These are phyloP conservation scores for Cloeon dipterum DNA, from an alignment of 2,888 invertebrate genomes.

Conservation along the genomic window DNA sequence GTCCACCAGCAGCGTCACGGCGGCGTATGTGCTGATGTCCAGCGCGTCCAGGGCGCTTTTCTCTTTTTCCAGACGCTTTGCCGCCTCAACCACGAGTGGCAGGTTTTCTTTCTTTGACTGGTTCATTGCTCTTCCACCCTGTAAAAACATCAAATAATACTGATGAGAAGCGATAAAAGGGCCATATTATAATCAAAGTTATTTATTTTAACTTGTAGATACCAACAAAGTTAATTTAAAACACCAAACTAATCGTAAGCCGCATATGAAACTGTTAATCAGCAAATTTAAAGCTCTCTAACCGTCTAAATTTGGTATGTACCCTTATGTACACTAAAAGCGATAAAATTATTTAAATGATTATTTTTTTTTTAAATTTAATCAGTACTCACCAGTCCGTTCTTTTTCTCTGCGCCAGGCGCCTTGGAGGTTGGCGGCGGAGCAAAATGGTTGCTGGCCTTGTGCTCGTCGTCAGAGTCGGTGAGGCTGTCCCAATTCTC, in stretches of 20 bases:
- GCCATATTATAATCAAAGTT: no score
- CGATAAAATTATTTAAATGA: no score
- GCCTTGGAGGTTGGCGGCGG: slow-evolving; percentile 13
- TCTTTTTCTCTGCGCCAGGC: slow-evolving; percentile 16
- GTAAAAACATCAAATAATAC: no score
- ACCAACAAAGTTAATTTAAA: no score
- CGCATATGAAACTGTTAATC: no score
- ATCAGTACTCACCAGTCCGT: slow-evolving; percentile 5
- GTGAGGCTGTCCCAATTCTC: slow-evolving; percentile 56
- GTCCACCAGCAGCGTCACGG: neutral
- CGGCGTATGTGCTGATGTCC: slow-evolving; percentile 27
- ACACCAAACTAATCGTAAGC: no score
- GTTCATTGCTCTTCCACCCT: neutral
- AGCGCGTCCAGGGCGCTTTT: slow-evolving; percentile 26
- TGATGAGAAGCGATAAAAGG: no score
- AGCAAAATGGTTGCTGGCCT: slow-evolving; percentile 14
- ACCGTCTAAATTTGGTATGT: no score
- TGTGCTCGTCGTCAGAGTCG: slow-evolving; percentile 38
- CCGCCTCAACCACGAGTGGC: slow-evolving; percentile 2
- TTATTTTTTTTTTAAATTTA: slow-evolving; percentile 16
- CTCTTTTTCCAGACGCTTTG: slow-evolving; percentile 3
- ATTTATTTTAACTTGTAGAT: no score
- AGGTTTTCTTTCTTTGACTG: slow-evolving; percentile 2
- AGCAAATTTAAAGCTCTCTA: no score
- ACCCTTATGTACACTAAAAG: no score